Percentiles rank a stretch among this genome's conserved stretches.
Evolutionary conservation across 2,888 invertebrate genomes (phyloP).

Genomic region (Agrotis puta): DNA sequence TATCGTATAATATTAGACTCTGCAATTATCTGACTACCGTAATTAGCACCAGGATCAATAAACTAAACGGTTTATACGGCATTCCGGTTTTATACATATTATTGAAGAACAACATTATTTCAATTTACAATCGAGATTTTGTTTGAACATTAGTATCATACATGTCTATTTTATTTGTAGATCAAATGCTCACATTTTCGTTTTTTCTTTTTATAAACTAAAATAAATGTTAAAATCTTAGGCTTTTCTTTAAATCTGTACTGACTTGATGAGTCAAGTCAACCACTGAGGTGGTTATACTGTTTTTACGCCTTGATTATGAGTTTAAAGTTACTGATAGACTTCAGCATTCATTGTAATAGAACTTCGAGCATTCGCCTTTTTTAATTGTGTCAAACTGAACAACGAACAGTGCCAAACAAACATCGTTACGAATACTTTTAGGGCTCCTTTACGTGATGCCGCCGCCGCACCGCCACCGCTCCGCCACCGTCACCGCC

Average conservation of each 20-base stretch:
- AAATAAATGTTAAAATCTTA: too few relatives aligned
- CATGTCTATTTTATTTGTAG: conserved; percentile 24
- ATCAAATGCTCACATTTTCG: conserved; percentile 1
- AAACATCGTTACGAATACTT: too few relatives aligned
- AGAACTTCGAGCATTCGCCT: too few relatives aligned
- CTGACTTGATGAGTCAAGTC: neutral
- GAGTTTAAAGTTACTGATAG: too few relatives aligned
- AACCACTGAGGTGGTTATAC: too few relatives aligned
- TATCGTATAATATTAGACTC: conserved; percentile 29
- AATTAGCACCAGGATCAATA: conserved; percentile 60
- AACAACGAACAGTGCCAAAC: too few relatives aligned
- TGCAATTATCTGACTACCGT: conserved; percentile 46
- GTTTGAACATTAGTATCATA: conserved; percentile 37
- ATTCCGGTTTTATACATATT: conserved; percentile 54
- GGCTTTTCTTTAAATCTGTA: neutral
- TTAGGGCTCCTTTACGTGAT: too few relatives aligned
- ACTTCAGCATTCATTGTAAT: too few relatives aligned
- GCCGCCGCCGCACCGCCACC: too few relatives aligned
- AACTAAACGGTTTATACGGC: conserved; percentile 48
- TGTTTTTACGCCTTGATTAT: too few relatives aligned
- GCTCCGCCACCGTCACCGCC: too few relatives aligned
- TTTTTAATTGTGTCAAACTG: too few relatives aligned
- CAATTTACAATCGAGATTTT: conserved; percentile 54
- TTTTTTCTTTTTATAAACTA: neutral
- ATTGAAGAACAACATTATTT: conserved; percentile 41